Evolutionary conservation across 1,140 invertebrate genomes (phyloP).

Genomic region (Cydia pomonella): DNA sequence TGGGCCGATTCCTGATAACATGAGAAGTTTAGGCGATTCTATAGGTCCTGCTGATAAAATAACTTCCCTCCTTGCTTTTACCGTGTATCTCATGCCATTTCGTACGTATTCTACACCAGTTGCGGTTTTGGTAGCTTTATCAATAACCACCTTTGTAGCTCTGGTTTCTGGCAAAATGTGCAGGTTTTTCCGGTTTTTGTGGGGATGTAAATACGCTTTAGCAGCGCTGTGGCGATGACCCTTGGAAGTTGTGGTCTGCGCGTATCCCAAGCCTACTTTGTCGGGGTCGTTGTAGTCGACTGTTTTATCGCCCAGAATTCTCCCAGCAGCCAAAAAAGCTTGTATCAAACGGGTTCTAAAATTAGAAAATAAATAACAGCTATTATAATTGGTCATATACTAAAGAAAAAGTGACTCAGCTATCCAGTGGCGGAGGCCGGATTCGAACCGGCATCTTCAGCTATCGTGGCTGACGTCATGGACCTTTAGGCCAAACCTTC

Average conservation of each 20-base stretch:
- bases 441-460: too few relatives aligned
- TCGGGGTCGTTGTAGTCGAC: slow-evolving; percentile 85
- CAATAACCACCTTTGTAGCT: slow-evolving; percentile 84
- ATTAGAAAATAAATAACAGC: slow-evolving; percentile 34
- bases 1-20: slow-evolving; percentile 91
- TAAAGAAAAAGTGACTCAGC: too few relatives aligned
- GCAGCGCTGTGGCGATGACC: slow-evolving; percentile 81
- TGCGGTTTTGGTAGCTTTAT: slow-evolving; percentile 81
- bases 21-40: slow-evolving; percentile 89
- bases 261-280: slow-evolving; percentile 83
- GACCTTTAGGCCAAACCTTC: too few relatives aligned
- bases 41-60: slow-evolving; percentile 88
- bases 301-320: slow-evolving; percentile 81
- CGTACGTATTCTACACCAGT: slow-evolving; percentile 84
- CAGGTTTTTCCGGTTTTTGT: slow-evolving; percentile 84
- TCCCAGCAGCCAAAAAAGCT: slow-evolving; percentile 84
- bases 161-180: slow-evolving; percentile 81
- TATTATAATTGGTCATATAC: too few relatives aligned
- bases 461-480: too few relatives aligned
- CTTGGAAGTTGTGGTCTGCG: slow-evolving; percentile 83
- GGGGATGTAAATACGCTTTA: slow-evolving; percentile 82
- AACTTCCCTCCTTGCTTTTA: slow-evolving; percentile 84
- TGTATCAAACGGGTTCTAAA: slow-evolving; percentile 79
- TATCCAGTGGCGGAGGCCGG: too few relatives aligned
- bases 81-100: slow-evolving; percentile 68